Evolutionary conservation across 2,797 vertebrate species (phyloP), one percentile per base, ranked within the genome.

Genomic region (Kryptopterus vitreolus): DNA sequence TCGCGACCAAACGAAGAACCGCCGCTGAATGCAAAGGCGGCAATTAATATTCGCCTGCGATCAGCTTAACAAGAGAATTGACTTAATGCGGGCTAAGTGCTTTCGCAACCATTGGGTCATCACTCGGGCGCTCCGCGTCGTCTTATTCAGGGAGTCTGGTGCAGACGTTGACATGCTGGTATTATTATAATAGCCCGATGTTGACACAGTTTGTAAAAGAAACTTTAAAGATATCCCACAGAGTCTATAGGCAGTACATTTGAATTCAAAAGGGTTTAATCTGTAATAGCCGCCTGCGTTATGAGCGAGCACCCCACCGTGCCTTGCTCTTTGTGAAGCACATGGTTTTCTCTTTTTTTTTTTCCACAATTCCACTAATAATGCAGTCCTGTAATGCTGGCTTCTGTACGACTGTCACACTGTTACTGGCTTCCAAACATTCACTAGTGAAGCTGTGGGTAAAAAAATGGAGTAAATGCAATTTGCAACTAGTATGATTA

Each of bases 401-500:
- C 85, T 87, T 88, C 86, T 85, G 88, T 88, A 84, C 80, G 83
- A 90, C 87, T 88, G 78, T 83, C 76, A 66, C 26, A 35, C 88
- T 89, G 57, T 57, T 73, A 57, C 16, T 22, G 35, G 26, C 29
- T 68, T 68, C n/a, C 43, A 48, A 24, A 24, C n/a, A n/a, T 31
- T 53, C 26, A 22, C 48, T 12, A 26, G 18, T 20, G 10, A 43
- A 43, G 38, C 7, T 6, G 7, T 1, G 0, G 0, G 10, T 7
- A 43, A 24, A 58, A 12, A 58, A 24, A 58, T 24, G 10, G 3
- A 26, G 11, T 22, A 10, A 58, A 58, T 24, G 55, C n/a, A 12
- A 58, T 58, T 58, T 26, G 22, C 24, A n/a, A 22, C 12, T 58
- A 24, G n/a, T 11, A 11, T n/a, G n/a, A n/a, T 58, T 58, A 58